Percentiles rank a stretch among this genome's conserved stretches.
These are phyloP conservation scores for Zapus hudsonius DNA, from an alignment of 2,113 vertebrate species.

Conservation along the genomic window DNA sequence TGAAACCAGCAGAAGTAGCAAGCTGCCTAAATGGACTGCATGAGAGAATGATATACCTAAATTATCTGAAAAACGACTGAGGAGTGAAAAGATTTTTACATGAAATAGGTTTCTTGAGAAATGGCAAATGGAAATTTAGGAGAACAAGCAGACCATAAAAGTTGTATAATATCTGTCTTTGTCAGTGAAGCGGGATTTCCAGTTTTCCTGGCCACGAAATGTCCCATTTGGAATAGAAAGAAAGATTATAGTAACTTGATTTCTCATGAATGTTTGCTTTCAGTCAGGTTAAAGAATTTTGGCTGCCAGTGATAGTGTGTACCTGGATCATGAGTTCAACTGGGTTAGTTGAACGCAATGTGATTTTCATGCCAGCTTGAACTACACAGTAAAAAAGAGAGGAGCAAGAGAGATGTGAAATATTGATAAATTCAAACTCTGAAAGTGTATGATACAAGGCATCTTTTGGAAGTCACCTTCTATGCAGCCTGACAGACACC, in stretches of 20 bases:
- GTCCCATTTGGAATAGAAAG: not conserved
- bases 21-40: not conserved
- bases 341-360: not conserved
- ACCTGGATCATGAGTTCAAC: not conserved
- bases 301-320: not conserved
- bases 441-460: not conserved
- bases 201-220: not conserved
- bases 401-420: too few relatives aligned
- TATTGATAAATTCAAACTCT: not conserved
- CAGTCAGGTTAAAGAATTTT: not conserved
- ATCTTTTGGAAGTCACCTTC: too few relatives aligned
- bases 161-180: not conserved
- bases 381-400: not conserved
- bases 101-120: not conserved
- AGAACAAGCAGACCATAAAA: not conserved
- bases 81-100: not conserved
- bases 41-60: not conserved
- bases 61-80: not conserved
- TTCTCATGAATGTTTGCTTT: not conserved
- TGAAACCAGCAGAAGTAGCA: not conserved
- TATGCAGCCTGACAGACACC: not conserved
- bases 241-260: not conserved
- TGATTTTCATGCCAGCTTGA: not conserved
- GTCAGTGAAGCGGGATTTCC: not conserved
- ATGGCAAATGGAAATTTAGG: too few relatives aligned